These are phyloP conservation scores for Lasius platythorax DNA, from an alignment of 2,888 invertebrate genomes.

Conservation along the genomic window DNA sequence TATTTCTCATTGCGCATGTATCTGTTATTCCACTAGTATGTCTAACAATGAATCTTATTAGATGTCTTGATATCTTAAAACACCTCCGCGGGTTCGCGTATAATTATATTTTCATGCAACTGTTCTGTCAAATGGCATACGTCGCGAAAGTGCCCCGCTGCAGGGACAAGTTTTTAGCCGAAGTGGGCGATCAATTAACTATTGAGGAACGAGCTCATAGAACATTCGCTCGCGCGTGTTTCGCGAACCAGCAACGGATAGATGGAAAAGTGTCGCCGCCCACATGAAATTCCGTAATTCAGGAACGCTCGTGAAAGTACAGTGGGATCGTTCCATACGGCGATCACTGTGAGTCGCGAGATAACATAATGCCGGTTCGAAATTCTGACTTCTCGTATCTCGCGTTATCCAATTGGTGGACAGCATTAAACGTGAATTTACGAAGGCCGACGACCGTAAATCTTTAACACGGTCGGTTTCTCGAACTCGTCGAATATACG, in stretches of 20 bases:
- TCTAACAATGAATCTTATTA: conserved; percentile 9
- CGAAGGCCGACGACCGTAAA: conserved; percentile 21
- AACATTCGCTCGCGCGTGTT: conserved; percentile 59
- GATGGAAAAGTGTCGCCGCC: conserved; percentile 72
- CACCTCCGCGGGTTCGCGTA: not conserved
- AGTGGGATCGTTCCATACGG: conserved; percentile 51
- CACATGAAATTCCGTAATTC: conserved; percentile 72
- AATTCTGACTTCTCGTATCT: conserved; percentile 60
- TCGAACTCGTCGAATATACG: conserved; percentile 13
- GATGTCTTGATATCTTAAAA: not conserved
- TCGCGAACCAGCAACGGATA: conserved; percentile 56
- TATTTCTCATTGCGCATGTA: conserved; percentile 13
- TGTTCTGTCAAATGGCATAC: conserved; percentile 11
- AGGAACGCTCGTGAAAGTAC: conserved; percentile 70
- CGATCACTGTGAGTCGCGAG: conserved; percentile 52
- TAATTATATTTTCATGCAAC: conserved; percentile 18
- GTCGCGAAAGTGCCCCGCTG: conserved; percentile 20
- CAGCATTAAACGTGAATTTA: conserved; percentile 32
- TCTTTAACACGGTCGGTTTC: not conserved
- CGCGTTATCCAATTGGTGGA: conserved; percentile 34
- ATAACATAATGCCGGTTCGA: conserved; percentile 34
- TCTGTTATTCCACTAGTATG: conserved; percentile 10
- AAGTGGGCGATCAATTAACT: conserved; percentile 16
- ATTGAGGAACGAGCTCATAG: conserved; percentile 31
- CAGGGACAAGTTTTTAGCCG: conserved; percentile 21